A percentile compares a stretch with the other conserved stretches of the same genome.
Conservation (phyloP, 2,797 vertebrate species). For the Eulemur albifrons region DNA sequence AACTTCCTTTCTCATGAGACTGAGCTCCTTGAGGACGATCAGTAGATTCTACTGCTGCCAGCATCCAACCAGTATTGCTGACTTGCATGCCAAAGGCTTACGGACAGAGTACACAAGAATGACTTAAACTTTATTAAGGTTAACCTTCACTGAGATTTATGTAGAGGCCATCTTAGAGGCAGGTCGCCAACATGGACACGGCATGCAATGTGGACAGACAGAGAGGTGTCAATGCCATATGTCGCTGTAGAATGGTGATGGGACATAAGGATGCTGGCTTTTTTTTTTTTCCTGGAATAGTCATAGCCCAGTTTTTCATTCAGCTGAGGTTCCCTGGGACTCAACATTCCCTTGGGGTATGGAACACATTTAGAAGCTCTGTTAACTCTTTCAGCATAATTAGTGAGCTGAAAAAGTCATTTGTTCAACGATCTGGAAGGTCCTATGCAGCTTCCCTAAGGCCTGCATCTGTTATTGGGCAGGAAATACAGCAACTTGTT, state of each 20-base stretch:
- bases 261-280: not conserved
- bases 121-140: not conserved
- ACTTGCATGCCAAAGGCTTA: not conserved
- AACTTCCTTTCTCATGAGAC: not conserved
- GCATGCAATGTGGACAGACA: not conserved
- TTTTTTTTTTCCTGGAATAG: not conserved
- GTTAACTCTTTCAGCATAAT: constrained; percentile 68
- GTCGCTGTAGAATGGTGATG: not conserved
- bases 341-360: not conserved
- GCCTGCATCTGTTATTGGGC: constrained; percentile 45
- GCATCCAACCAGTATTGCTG: not conserved
- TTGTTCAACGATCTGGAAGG: constrained; percentile 48
- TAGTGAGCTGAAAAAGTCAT: constrained; percentile 39
- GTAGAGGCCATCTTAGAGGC: not conserved
- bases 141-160: not conserved
- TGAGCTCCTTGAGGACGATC: not conserved
- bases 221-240: not conserved
- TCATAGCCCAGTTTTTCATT: not conserved
- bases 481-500: constrained; percentile 33
- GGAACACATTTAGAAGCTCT: constrained; percentile 23
- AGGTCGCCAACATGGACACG: not conserved
- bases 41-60: not conserved
- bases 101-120: not conserved
- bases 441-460: not conserved
- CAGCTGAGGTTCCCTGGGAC: not conserved